Evolutionary conservation across 2,888 invertebrate genomes (phyloP).

Genomic region (Aphidoletes aphidimyza): DNA sequence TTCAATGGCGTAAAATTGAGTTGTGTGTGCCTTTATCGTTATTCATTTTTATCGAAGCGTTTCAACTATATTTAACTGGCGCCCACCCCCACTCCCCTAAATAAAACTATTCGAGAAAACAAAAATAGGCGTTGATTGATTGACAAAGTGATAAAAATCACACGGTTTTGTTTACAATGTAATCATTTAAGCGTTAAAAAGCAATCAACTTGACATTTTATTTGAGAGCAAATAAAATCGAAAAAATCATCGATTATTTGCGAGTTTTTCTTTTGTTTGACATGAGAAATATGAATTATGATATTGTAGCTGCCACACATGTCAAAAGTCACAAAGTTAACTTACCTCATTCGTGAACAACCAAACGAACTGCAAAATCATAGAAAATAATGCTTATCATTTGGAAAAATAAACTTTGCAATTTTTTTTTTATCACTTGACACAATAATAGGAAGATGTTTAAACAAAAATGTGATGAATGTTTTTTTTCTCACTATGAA

Average conservation of each 20-base stretch:
- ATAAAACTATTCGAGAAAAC: neutral
- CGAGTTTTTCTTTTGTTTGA: neutral
- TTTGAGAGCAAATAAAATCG: neutral
- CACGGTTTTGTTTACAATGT: conserved; percentile 14
- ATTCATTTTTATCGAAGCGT: too few relatives aligned
- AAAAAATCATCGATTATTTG: neutral
- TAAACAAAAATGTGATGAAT: neutral
- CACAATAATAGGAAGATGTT: too few relatives aligned
- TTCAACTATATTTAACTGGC: neutral
- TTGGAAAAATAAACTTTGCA: too few relatives aligned
- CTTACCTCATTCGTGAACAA: too few relatives aligned
- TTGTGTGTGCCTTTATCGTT: too few relatives aligned
- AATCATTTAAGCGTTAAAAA: conserved; percentile 45
- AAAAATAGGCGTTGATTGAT: conserved; percentile 6
- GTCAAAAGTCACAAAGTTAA: too few relatives aligned
- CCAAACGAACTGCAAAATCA: too few relatives aligned
- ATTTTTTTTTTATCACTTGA: neutral
- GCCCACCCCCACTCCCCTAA: too few relatives aligned
- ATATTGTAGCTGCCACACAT: too few relatives aligned
- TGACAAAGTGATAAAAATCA: conserved; percentile 25
- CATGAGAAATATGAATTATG: neutral
- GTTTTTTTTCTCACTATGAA: neutral
- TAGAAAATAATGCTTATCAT: too few relatives aligned
- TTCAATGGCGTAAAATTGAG: too few relatives aligned
- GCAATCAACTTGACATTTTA: neutral